Percentiles rank a stretch among this genome's conserved stretches.
Conservation (phyloP, 2,113 vertebrate species). For the Siphamia tubifer region DNA sequence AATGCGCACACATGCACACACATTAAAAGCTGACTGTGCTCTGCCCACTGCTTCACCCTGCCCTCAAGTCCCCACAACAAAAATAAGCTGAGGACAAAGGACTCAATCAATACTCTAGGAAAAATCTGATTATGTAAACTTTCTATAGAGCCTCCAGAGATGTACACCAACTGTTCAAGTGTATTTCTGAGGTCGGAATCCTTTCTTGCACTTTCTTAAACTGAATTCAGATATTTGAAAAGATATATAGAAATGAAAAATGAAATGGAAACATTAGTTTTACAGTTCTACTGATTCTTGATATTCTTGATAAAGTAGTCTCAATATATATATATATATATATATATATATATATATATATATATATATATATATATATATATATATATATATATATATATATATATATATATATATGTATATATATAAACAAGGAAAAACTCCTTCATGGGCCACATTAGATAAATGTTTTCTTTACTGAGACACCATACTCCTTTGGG, state of each 20-base stretch:
- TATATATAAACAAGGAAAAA: not conserved
- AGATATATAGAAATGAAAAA: not conserved
- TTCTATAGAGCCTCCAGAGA: slow-evolving; percentile 11
- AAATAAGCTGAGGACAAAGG: slow-evolving; percentile 35
- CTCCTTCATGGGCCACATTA: slow-evolving; percentile 11
- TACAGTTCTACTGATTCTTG: not conserved
- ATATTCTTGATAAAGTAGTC: slow-evolving; percentile 10
- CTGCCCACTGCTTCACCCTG: not conserved
- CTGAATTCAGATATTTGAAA: not conserved
- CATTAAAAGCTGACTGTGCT: slow-evolving; percentile 19
- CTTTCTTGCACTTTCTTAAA: not conserved
- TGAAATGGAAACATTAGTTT: not conserved
- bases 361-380: too few species aligned
- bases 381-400: too few species aligned
- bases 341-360: too few species aligned
- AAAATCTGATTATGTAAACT: slow-evolving; percentile 32
- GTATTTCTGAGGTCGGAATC: not conserved
- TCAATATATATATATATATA: too few species aligned
- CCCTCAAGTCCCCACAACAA: slow-evolving; percentile 31
- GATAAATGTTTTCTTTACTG: slow-evolving; percentile 49
- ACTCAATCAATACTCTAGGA: slow-evolving; percentile 35
- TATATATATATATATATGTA: too few species aligned
- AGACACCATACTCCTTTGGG: slow-evolving; percentile 45
- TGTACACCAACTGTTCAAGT: slow-evolving; percentile 1
- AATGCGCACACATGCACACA: slow-evolving; percentile 14